Percentiles rank a stretch among this genome's conserved stretches.
Conservation (phyloP, 2,797 vertebrate genomes). For the Megalops cyprinoides region DNA sequence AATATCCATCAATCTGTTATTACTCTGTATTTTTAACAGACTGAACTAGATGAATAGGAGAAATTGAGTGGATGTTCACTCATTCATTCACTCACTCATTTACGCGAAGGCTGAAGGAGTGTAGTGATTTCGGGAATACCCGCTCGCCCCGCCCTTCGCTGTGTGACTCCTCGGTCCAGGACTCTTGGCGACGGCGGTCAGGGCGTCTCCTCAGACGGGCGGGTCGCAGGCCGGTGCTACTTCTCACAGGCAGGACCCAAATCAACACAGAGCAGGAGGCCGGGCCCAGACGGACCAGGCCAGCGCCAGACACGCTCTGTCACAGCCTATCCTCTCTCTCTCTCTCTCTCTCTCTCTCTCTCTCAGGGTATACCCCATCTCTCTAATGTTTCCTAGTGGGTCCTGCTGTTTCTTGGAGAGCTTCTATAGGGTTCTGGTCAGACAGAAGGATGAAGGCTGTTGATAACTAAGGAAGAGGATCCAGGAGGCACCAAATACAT, state of each 20-base stretch:
- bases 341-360: too few species aligned
- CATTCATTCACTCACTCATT: neutral
- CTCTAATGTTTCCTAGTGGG: too few species aligned
- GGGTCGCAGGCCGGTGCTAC: neutral
- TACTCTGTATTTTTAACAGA: too few species aligned
- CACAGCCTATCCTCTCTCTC: too few species aligned
- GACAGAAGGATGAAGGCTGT: too few species aligned
- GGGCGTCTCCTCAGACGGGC: neutral
- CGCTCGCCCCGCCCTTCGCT: neutral
- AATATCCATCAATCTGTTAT: too few species aligned
- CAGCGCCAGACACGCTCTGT: neutral
- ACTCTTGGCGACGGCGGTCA: neutral
- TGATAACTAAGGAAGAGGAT: too few species aligned
- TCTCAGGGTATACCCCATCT: too few species aligned
- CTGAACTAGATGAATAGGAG: neutral
- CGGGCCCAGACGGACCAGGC: neutral
- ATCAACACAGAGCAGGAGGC: neutral
- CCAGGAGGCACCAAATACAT: too few species aligned
- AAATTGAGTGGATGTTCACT: neutral
- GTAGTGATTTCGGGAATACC: too few species aligned
- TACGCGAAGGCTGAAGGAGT: neutral
- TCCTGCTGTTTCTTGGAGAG: too few species aligned
- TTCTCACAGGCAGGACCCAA: slow-evolving; percentile 1
- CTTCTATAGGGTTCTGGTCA: too few species aligned
- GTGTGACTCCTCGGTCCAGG: neutral